These are phyloP conservation scores for Bungarus multicinctus DNA, from an alignment of 2,113 vertebrate genomes.

Conservation along the genomic window DNA sequence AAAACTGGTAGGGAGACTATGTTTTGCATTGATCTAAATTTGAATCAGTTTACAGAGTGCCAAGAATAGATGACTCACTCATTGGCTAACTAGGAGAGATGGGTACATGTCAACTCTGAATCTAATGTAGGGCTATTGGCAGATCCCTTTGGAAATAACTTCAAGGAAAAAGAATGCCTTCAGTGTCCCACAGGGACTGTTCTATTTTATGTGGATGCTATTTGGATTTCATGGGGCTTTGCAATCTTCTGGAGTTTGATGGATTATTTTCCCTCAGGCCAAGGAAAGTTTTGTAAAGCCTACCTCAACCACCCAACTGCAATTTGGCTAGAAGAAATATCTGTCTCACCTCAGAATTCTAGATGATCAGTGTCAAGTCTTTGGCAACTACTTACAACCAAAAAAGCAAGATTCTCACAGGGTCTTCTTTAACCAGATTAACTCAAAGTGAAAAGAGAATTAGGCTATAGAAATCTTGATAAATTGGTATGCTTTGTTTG, in stretches of 20 bases:
- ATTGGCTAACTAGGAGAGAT: neutral
- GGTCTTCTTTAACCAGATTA: neutral
- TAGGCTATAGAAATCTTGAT: neutral
- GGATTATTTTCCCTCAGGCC: neutral
- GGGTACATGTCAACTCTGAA: neutral
- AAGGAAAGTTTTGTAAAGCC: neutral
- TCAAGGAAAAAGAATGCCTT: neutral
- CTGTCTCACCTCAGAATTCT: neutral
- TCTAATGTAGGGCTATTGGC: neutral
- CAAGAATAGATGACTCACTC: neutral
- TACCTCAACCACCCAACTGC: neutral
- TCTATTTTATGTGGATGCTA: neutral
- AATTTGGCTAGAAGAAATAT: neutral
- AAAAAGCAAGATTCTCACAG: neutral
- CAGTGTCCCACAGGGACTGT: neutral
- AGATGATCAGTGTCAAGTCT: neutral
- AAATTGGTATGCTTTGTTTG: neutral
- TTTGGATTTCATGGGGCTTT: neutral
- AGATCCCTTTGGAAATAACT: neutral
- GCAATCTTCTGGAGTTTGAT: neutral
- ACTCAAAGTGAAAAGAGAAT: neutral
- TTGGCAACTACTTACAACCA: neutral
- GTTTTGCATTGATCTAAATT: neutral
- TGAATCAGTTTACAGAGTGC: neutral
- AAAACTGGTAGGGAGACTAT: neutral